Base-by-base conservation (phyloP, 2,113 vertebrate species). In the Egretta garzetta region DNA sequence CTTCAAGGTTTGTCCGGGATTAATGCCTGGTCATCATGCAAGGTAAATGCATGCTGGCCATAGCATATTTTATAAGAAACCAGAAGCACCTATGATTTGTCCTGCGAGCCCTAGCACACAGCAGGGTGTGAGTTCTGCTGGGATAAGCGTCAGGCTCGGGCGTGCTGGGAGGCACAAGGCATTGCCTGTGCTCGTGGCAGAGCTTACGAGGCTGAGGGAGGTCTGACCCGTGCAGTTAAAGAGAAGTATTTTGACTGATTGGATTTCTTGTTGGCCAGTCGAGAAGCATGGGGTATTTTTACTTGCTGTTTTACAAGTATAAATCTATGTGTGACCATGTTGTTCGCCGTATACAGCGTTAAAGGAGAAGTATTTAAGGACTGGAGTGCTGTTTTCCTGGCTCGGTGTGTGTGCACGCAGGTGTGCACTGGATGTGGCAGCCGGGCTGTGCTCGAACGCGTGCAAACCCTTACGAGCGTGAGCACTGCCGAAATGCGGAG, bases 271-370 rank as follows among this genome's bases (percentile, higher is more conserved):
- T 39, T 72, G 77, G 80, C 58, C 88, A 19, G 56, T 52, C 73
- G 32, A 67, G 73, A 74, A 58, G 49, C 56, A 14, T 7, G 45
- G 35, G 14, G 12, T 59, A 3, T 45, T 77, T 87, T 63, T 37
- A 56, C n/a, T 80, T 80, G 72, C 63, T 15, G 1, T 80, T 95
- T 87, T 64, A 84, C 88, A 75, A 80, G 59, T 39, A 0, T 30
- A 79, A 63, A n/a, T 41, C 68, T 41, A 0, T 50, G n/a, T 59
- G 60, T 64, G 91, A 56, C 28, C 13, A 5, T 6, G 14, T 41
- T 75, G 56, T 67, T 86, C 80, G 1, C 8, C 11, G 12, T 14
- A 1, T 0, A 1, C 0, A 5, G 23, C 52, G 41, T 47, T n/a
- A 53, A 45, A 58, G 62, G 59, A 62, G 30, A 80, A 39, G n/a